Evolutionary conservation across 2,113 vertebrate genomes (phyloP), one percentile per base, ranked within the genome.

Genomic region (Murina feae): DNA sequence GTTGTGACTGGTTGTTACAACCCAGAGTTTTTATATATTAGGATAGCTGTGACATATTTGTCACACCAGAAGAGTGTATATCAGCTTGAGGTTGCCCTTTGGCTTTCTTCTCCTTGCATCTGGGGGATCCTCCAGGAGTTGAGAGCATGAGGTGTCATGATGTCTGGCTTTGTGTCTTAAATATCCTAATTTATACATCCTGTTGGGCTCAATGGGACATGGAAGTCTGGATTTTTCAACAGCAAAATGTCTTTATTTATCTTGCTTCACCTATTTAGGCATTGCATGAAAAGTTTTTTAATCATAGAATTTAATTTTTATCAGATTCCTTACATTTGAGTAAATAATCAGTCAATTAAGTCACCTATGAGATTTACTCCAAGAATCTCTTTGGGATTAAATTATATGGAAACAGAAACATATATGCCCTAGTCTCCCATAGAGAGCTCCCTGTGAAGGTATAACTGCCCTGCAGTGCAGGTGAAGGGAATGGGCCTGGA

Each of bases 381-480:
- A 28, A 35, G 6, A 68, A 60, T 2, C 39, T 21, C 6, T 20
- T n/a, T 65, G 6, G 5, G 32, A 44, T 69, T 44, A 69, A 60
- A 53, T 42, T 17, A 5, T 4, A 10, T 13, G 6, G 18, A 47
- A 55, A 53, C 13, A 3, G 9, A 72, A 82, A 16, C 37, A 39
- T 13, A 1, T 5, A 2, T 1, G 9, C 68, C 39, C 28, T 23
- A 30, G 8, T 32, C 47, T 25, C 47, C 11, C 4, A 6, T 1
- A 10, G 10, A 10, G 10, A 5, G 65, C 32, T 42, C 47, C 11
- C 16, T 32, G 9, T 0, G 0, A 12, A 55, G 18, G 37, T 0
- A 4, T 2, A 0, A 55, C 60, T 9, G 0, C 13, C 66, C 30
- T 14, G 17, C 6, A 0, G 30, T 76, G 6, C 0, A 4, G 3